Evolutionary conservation across 2,113 vertebrate species (phyloP), one percentile per base, ranked within the genome.

Genomic region (Caracal caracal): DNA sequence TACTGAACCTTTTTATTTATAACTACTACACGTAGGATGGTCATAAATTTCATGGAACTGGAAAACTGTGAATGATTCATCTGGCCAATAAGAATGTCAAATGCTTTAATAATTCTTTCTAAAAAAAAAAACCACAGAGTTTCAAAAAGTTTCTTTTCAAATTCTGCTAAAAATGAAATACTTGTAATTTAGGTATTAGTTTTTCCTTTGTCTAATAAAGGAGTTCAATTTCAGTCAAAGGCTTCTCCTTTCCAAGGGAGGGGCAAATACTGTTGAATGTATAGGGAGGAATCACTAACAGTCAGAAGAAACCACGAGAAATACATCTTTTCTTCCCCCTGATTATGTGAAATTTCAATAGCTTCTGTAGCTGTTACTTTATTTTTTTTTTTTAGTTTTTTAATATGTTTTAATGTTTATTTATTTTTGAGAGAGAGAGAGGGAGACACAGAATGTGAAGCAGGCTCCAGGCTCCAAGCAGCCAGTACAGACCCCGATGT

Each of bases 51-150:
- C 47, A 43, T 40, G 6, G 47, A 68, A 59, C 19, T 84, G 0
- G 12, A 70, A 96, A 82, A 47, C 28, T 35, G 33, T 87, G 26
- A 88, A 63, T 85, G 37, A 94, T 89, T 92, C 33, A 49, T 85
- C 33, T 85, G 56, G 2, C 30, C n/a, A 88, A 88, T 68, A 68
- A 88, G 35, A 84, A 63, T 37, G 17, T 56, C 30, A 96, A 56
- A 80, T 63, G 47, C 63, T 84, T n/a, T 24, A 53, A 75, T 0
- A 51, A 49, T 75, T 75, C 24, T 73, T 68, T 73, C 26, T 75
- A 81, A 84, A 75, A 40, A 71, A 71, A 71, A 26, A 43, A 30
- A 7, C 37, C 4, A 53, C 20, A 85, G 2, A 75, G 9, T 47
- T 70, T 86, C 33, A 82, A 76, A 28, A 59, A 19, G 9, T 85